Conservation (phyloP, 2,113 vertebrate species). For the Mobula hypostoma region DNA sequence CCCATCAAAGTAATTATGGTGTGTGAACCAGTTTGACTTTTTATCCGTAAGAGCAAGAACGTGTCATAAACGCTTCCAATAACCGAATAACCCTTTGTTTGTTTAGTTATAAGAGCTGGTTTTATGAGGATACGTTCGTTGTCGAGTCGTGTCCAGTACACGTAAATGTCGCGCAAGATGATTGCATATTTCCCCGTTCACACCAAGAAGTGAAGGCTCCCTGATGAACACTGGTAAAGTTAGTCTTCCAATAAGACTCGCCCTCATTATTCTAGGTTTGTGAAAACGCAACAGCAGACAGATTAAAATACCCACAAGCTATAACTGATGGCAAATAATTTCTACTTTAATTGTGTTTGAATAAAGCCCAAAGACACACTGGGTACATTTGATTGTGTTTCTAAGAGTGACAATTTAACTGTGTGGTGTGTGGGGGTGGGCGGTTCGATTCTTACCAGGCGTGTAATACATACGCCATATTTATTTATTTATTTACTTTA, state of each 20-base stretch:
- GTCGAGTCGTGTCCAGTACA: neutral
- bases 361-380: slow-evolving; percentile 2
- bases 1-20: neutral
- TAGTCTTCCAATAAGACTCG: neutral
- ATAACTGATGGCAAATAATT: neutral
- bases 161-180: neutral
- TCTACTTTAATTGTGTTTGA: neutral
- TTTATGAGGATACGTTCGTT: neutral
- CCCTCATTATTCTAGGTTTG: neutral
- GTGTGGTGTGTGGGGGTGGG: neutral
- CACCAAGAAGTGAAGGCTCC: neutral
- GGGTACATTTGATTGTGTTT: neutral
- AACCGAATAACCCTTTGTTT: too few relatives aligned
- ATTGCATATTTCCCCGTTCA: neutral
- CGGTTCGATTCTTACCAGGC: neutral
- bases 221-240: neutral
- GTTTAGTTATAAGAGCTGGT: neutral
- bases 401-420: neutral
- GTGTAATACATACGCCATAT: too few relatives aligned
- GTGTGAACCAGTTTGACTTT: neutral
- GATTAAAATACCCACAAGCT: neutral
- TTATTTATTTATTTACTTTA: too few relatives aligned
- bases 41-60: neutral
- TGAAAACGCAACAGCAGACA: neutral
- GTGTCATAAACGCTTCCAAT: too few relatives aligned